Evolutionary conservation across 1,140 invertebrate genomes (phyloP), one percentile per base, ranked within the genome.

Genomic region (Mylabris phalerata): DNA sequence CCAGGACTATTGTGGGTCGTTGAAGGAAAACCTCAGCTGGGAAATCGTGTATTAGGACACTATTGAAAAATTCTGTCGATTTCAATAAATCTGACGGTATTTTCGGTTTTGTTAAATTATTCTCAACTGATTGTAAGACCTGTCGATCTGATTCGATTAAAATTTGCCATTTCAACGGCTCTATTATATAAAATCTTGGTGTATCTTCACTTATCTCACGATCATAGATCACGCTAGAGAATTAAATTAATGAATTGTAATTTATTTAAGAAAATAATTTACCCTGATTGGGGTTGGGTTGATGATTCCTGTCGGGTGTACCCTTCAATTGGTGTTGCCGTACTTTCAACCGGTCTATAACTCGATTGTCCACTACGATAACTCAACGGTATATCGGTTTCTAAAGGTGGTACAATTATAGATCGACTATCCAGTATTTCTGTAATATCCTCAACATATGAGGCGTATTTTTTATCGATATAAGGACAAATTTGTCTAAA

Each of bases 1-100:
- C 83, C 68, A 75, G 73, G 32, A 85, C 63, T 57, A 85, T 83
- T 45, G 74, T 64, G 24, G 83, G 83, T 63, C 83, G 77, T 62
- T 86, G 85, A 25, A 87, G 73, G 72, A 87, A 86, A 64, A 86
- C 79, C 73, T 87, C 84, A 11, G 82, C 77, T 44, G 84, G 82
- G 73, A 87, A 86, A 70, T 87, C 85, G 66, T 81, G 76, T 39
- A 86, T 68, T 67, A 86, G 79, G 9, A 86, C 81, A 72, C 85
- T 79, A 32, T 72, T 73, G 54, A 87, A 83, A 67, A 86, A 86
- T 52, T 84, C 78, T 69, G 81, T 84, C 2, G 71, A 71, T 61
- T 71, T 67, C 25, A 70, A 57, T 9, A 73, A 57, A 10, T 50
- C 49, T 5, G 59, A 45, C 19, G 67, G 55, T 48, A 72, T 55